phyloP scores from a whole-genome alignment of 2,113 vertebrate species.

The Coregonus clupeaformis region DNA sequence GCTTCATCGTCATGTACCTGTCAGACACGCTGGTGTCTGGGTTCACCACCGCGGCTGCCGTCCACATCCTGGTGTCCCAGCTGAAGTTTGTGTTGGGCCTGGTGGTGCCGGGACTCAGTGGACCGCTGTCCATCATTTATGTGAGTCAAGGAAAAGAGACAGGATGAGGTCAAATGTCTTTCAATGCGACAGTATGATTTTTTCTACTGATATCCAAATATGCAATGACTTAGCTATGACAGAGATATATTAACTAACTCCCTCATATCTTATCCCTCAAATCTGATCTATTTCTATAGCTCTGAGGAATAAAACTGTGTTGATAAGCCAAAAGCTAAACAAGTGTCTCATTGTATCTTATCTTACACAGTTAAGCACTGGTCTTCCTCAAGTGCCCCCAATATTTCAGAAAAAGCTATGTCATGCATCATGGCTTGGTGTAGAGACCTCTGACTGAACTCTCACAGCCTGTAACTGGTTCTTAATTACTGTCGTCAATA shows the following conservation, averaged over 20 bases:
- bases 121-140: constrained; percentile 82
- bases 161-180: not conserved
- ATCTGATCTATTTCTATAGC: too few species aligned
- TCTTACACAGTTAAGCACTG: too few species aligned
- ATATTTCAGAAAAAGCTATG: too few species aligned
- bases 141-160: constrained; percentile 71
- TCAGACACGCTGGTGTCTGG: constrained; percentile 91
- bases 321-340: not conserved
- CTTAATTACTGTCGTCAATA: not conserved
- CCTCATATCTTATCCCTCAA: not conserved
- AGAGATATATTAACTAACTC: not conserved
- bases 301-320: not conserved
- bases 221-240: not conserved
- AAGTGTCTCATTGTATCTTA: too few species aligned
- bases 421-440: too few species aligned
- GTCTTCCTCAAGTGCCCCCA: too few species aligned
- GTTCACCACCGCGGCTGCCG: constrained; percentile 91
- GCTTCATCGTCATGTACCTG: constrained; percentile 93
- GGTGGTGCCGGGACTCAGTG: constrained; percentile 72
- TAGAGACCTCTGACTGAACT: too few species aligned
- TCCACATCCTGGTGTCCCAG: constrained; percentile 93
- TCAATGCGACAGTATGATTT: not conserved
- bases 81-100: constrained; percentile 93
- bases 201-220: not conserved
- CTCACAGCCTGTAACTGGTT: not conserved